These are phyloP conservation scores for Lottia gigantea DNA, from an alignment of 2,888 invertebrate species.

Conservation along the genomic window DNA sequence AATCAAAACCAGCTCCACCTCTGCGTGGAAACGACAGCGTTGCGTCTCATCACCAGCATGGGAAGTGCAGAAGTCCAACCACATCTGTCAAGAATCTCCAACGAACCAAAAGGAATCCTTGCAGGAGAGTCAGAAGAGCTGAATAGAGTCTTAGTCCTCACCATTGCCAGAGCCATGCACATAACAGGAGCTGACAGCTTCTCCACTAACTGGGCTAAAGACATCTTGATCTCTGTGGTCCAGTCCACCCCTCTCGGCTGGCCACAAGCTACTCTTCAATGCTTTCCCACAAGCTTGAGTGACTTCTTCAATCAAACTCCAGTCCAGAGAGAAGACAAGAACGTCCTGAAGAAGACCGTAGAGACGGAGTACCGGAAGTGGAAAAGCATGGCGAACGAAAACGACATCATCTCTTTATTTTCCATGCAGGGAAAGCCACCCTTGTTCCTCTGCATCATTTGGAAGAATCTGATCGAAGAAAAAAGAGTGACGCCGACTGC, in stretches of 20 bases:
- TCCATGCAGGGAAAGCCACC: constrained; percentile 92
- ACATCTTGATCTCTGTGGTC: constrained; percentile 87
- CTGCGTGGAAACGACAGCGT: constrained; percentile 89
- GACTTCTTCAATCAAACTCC: constrained; percentile 77
- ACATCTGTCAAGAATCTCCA: constrained; percentile 89
- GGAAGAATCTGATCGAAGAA: constrained; percentile 95
- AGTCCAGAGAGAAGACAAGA: constrained; percentile 80
- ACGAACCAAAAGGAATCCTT: constrained; percentile 83
- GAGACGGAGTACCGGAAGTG: constrained; percentile 88
- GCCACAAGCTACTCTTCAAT: constrained; percentile 91
- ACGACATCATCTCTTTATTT: constrained; percentile 95
- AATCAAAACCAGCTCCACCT: constrained; percentile 94
- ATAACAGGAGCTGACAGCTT: constrained; percentile 78
- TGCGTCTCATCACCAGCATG: constrained; percentile 86
- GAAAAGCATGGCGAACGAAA: constrained; percentile 92
- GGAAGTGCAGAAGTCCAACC: constrained; percentile 96
- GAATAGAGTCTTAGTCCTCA: constrained; percentile 91
- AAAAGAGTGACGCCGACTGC: constrained; percentile 93
- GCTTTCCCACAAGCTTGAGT: constrained; percentile 90
- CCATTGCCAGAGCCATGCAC: constrained; percentile 92
- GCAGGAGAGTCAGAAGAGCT: constrained; percentile 95
- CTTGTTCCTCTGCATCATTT: constrained; percentile 87
- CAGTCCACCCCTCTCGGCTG: constrained; percentile 95
- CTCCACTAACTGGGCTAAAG: constrained; percentile 88
- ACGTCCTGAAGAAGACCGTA: constrained; percentile 78